Evolutionary conservation across 53 echinoderm and acorn worm genomes (phyloP).

Genomic region (Holothuria scabra): DNA sequence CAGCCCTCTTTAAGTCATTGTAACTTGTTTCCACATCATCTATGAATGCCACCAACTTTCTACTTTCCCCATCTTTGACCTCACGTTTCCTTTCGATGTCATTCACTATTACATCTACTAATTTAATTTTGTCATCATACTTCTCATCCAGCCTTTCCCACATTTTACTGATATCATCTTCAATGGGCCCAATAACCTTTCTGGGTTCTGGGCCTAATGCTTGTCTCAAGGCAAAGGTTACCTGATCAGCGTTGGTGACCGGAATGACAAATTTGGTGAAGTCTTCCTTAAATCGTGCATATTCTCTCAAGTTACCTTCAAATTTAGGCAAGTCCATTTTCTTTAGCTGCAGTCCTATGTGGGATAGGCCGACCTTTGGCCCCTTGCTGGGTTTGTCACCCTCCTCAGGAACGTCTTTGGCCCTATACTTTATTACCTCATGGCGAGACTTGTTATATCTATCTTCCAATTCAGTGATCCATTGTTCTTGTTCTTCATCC

Average conservation of each 20-base stretch:
- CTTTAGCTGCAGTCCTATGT: slow-evolving; percentile 7
- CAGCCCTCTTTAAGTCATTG: slow-evolving; percentile 43
- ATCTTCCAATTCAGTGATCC: background rate
- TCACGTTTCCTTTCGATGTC: slow-evolving; percentile 31
- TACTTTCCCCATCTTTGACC: slow-evolving; percentile 51
- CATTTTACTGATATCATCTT: background rate
- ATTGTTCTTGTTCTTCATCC: background rate
- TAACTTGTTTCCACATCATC: slow-evolving; percentile 38
- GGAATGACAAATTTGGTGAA: slow-evolving; percentile 19
- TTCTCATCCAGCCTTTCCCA: slow-evolving; percentile 53
- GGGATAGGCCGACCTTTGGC: too few relatives aligned
- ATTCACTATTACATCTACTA: slow-evolving; percentile 40
- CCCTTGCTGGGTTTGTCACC: too few relatives aligned
- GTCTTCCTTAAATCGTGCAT: slow-evolving; percentile 18
- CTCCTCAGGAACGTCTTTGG: background rate
- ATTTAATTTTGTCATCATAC: slow-evolving; percentile 40
- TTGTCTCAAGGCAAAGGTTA: slow-evolving; percentile 22
- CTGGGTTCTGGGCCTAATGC: slow-evolving; percentile 1
- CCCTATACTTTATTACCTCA: background rate
- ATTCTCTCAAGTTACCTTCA: background rate
- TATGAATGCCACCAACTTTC: slow-evolving; percentile 23
- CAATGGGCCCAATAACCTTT: slow-evolving; percentile 13
- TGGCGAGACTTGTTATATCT: background rate
- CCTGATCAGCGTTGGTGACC: slow-evolving; percentile 18
- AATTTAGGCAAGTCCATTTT: slow-evolving; percentile 26